Conservation (phyloP, 2,888 invertebrate species). For the Operophtera brumata region DNA sequence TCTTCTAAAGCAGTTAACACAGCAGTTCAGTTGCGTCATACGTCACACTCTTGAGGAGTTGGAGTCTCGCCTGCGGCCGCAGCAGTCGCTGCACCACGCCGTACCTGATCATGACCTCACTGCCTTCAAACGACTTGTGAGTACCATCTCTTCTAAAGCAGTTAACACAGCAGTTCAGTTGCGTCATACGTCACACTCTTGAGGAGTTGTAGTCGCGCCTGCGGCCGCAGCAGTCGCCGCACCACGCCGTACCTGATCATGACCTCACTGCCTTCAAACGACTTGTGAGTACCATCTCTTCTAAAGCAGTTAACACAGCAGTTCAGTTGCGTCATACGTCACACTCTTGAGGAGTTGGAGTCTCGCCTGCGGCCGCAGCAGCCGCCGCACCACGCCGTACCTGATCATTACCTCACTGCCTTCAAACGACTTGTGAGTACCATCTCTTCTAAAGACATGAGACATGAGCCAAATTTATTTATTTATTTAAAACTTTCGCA, state of each 20-base stretch:
- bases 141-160: constrained; percentile 42
- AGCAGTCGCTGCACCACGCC: constrained; percentile 49
- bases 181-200: too few relatives aligned
- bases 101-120: constrained; percentile 83
- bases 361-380: constrained; percentile 84
- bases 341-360: too few relatives aligned
- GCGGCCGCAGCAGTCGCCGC: constrained; percentile 71
- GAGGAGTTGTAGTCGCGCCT: too few relatives aligned
- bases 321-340: too few relatives aligned
- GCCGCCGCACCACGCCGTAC: constrained; percentile 46
- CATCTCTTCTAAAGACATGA: too few relatives aligned
- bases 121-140: constrained; percentile 89
- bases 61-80: constrained; percentile 86
- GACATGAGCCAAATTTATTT: too few relatives aligned
- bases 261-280: constrained; percentile 90
- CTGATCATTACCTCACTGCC: constrained; percentile 86
- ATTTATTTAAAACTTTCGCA: too few relatives aligned
- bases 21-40: too few relatives aligned
- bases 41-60: constrained; percentile 90
- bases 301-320: too few relatives aligned
- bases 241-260: constrained; percentile 66
- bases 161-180: too few relatives aligned
- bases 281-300: constrained; percentile 77
- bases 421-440: constrained; percentile 87
- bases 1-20: too few relatives aligned